These are phyloP conservation scores for Brachionus plicatilis DNA, from an alignment of 1,140 invertebrate species.

Conservation along the genomic window DNA sequence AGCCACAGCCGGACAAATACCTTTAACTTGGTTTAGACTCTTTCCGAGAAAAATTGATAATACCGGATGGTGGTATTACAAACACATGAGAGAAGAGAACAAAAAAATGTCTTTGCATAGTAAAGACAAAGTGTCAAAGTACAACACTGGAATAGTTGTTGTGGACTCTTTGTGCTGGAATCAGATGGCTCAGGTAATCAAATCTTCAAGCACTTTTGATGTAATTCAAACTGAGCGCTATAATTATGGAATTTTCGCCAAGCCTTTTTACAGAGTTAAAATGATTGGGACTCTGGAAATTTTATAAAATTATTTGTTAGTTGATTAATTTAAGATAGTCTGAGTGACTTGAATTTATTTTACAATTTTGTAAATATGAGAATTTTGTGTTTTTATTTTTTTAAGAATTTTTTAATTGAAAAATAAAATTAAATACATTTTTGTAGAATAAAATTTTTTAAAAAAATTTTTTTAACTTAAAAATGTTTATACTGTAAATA, in stretches of 20 bases:
- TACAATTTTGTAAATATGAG: not conserved
- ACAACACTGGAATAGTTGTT: not conserved
- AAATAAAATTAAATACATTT: not conserved
- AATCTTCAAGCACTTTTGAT: not conserved
- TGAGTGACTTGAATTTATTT: not conserved
- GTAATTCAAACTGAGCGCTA: not conserved
- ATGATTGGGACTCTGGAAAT: constrained; percentile 22
- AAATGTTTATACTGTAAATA: no score
- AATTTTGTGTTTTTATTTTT: not conserved
- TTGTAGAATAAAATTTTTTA: not conserved
- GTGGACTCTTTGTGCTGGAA: not conserved
- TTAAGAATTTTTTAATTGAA: not conserved
- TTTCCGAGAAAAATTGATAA: constrained; percentile 31
- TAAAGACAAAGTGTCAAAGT: not conserved
- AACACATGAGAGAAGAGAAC: not conserved
- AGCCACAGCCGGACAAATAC: not conserved
- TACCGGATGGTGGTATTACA: constrained; percentile 27
- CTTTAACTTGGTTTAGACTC: constrained; percentile 10
- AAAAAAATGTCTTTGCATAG: constrained; percentile 18
- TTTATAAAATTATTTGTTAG: not conserved
- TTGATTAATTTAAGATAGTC: not conserved
- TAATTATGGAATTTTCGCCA: constrained; percentile 8
- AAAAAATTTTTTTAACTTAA: no score
- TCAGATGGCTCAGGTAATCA: not conserved
- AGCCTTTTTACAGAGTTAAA: not conserved